A percentile compares a stretch with the other conserved stretches of the same genome.
These are phyloP conservation scores for Acipenser ruthenus DNA, from an alignment of 2,797 vertebrate genomes.

Conservation along the genomic window DNA sequence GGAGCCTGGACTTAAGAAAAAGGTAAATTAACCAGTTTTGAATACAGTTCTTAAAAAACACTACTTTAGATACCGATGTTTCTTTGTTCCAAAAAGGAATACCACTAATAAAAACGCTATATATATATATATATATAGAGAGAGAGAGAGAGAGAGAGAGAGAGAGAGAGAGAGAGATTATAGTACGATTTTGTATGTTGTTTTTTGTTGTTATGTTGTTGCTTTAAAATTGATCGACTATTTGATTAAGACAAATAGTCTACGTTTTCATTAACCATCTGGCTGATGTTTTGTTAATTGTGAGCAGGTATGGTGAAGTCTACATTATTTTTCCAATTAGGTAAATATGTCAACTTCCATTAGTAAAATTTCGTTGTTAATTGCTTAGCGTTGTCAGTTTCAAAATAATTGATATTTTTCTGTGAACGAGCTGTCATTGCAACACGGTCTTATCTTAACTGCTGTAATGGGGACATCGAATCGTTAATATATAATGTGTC, in stretches of 20 bases:
- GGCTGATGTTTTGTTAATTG: too few species aligned
- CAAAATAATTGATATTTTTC: slow-evolving; percentile 59
- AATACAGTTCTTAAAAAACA: neutral
- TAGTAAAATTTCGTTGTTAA: slow-evolving; percentile 40
- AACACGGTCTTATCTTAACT: slow-evolving; percentile 45
- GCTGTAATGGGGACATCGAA: slow-evolving; percentile 50
- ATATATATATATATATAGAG: too few species aligned
- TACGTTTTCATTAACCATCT: too few species aligned
- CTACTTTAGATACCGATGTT: too few species aligned
- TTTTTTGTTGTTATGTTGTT: too few species aligned
- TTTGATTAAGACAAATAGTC: too few species aligned
- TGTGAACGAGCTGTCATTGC: slow-evolving; percentile 55
- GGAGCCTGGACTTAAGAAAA: slow-evolving; percentile 88
- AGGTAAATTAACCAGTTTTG: slow-evolving; percentile 57
- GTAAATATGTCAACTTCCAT: slow-evolving; percentile 49
- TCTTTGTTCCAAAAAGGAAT: too few species aligned
- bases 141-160: too few species aligned
- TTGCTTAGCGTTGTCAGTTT: slow-evolving; percentile 55
- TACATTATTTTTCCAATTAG: slow-evolving; percentile 24
- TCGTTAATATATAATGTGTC: slow-evolving; percentile 35
- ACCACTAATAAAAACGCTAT: too few species aligned
- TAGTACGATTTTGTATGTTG: too few species aligned
- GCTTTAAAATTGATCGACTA: too few species aligned
- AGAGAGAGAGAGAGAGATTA: too few species aligned
- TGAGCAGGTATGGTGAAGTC: slow-evolving; percentile 10